These are phyloP conservation scores for Amblyopsis hoosieri DNA, from an alignment of 2,797 vertebrate species.

Conservation along the genomic window DNA sequence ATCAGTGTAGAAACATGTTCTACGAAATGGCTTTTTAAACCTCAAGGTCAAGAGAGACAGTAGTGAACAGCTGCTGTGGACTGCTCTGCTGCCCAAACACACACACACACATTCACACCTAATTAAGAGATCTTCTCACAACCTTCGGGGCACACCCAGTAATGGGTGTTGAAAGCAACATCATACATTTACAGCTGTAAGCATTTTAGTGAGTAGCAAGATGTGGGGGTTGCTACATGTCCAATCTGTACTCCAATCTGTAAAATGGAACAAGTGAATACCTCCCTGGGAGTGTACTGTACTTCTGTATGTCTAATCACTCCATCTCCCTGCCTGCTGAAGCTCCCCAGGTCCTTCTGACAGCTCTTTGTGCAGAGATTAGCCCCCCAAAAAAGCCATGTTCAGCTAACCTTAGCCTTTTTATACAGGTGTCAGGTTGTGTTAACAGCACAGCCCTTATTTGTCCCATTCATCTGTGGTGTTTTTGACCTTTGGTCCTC, in stretches of 20 bases:
- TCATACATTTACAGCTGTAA: too few species aligned
- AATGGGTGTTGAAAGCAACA: too few species aligned
- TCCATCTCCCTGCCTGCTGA: too few species aligned
- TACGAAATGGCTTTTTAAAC: constrained; percentile 45
- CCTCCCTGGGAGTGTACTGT: too few species aligned
- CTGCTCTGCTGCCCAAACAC: constrained; percentile 48
- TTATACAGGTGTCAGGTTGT: constrained; percentile 52
- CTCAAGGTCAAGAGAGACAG: constrained; percentile 39
- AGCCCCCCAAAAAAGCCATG: constrained; percentile 32
- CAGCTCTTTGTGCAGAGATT: constrained; percentile 21
- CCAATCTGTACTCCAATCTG: too few species aligned
- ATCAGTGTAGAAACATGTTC: constrained; percentile 36
- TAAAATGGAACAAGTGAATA: too few species aligned
- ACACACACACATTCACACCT: constrained; percentile 36
- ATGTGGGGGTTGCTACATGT: too few species aligned
- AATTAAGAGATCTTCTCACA: constrained; percentile 60
- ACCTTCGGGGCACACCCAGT: constrained; percentile 10
- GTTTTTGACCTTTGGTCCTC: constrained; percentile 62
- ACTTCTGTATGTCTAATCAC: too few species aligned
- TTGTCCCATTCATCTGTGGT: constrained; percentile 60
- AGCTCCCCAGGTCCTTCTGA: background rate
- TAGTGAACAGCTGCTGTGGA: constrained; percentile 55
- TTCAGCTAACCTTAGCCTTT: constrained; percentile 45
- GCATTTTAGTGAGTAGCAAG: too few species aligned
- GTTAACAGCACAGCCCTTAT: constrained; percentile 62